Percentiles rank a stretch among this genome's conserved stretches.
phyloP scores from a whole-genome alignment of 1,140 invertebrate species.

The Mycetomoellerius zeteki region DNA sequence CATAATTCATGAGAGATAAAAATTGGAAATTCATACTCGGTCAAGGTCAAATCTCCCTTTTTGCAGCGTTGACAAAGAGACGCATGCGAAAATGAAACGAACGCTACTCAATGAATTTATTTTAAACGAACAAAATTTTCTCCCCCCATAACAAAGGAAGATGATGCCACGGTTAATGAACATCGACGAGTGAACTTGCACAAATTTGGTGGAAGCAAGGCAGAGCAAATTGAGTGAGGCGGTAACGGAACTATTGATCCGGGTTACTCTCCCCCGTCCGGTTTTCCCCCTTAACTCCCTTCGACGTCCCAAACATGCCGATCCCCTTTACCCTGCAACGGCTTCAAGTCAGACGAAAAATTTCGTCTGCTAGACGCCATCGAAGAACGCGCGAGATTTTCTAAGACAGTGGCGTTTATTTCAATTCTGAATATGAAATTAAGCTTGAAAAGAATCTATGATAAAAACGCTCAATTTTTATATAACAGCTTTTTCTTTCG shows the following conservation, averaged over 20 bases:
- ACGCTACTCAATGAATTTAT: background rate
- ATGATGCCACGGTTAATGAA: slow-evolving; percentile 72
- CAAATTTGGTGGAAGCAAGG: slow-evolving; percentile 71
- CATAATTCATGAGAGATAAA: slow-evolving; percentile 52
- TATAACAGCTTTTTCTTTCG: background rate
- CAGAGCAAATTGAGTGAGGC: slow-evolving; percentile 77
- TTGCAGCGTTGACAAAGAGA: background rate
- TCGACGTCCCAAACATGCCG: slow-evolving; percentile 33
- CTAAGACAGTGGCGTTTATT: slow-evolving; percentile 15
- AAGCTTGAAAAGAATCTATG: background rate
- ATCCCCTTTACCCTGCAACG: slow-evolving; percentile 21
- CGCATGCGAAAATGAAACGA: background rate
- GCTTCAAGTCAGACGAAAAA: slow-evolving; percentile 69
- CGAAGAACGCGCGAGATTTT: slow-evolving; percentile 52
- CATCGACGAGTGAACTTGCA: slow-evolving; percentile 75
- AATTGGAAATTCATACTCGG: slow-evolving; percentile 34
- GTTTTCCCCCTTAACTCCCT: slow-evolving; percentile 20
- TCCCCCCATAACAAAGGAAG: background rate
- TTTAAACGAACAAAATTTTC: slow-evolving; percentile 14
- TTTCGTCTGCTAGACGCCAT: slow-evolving; percentile 49
- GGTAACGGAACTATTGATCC: slow-evolving; percentile 78
- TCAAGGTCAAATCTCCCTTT: slow-evolving; percentile 9
- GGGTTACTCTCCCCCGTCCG: slow-evolving; percentile 30
- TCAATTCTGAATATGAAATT: slow-evolving; percentile 23
- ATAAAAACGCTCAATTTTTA: background rate